phyloP scores from a whole-genome alignment of 1,140 invertebrate species.

The Stegodyphus dumicola region DNA sequence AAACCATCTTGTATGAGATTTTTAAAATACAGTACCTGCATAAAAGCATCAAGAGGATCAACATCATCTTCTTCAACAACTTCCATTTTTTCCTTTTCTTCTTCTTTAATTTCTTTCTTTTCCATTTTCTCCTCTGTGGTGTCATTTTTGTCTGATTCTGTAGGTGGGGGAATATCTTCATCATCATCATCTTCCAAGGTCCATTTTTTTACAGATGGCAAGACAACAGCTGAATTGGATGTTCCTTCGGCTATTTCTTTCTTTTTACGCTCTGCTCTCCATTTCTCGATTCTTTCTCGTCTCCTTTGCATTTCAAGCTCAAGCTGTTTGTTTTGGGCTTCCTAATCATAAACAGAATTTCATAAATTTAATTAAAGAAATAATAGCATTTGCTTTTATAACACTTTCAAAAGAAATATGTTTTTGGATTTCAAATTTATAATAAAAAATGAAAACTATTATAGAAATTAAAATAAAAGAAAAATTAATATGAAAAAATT shows the following conservation, averaged over 20 bases:
- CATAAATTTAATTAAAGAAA: no score
- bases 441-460: no score
- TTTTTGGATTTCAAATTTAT: no score
- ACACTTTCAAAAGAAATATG: no score
- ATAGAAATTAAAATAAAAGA: no score
- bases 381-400: no score
- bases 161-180: conserved; percentile 65
- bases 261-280: conserved; percentile 88
- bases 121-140: conserved; percentile 44
- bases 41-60: conserved; percentile 96
- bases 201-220: conserved; percentile 66
- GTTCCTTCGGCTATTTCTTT: conserved; percentile 72
- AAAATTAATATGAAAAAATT: no score
- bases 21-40: conserved; percentile 76
- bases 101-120: conserved; percentile 57
- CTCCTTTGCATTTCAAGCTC: conserved; percentile 97
- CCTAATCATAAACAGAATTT: conserved; percentile 65
- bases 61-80: conserved; percentile 82
- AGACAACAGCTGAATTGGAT: conserved; percentile 62
- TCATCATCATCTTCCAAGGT: conserved; percentile 69
- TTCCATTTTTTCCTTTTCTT: conserved; percentile 76
- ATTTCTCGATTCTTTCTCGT: conserved; percentile 91
- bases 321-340: conserved; percentile 81
- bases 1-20: background rate
- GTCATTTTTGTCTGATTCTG: conserved; percentile 63